Evolutionary conservation across 2,797 vertebrate species (phyloP).

Genomic region (Dallia pectoralis): DNA sequence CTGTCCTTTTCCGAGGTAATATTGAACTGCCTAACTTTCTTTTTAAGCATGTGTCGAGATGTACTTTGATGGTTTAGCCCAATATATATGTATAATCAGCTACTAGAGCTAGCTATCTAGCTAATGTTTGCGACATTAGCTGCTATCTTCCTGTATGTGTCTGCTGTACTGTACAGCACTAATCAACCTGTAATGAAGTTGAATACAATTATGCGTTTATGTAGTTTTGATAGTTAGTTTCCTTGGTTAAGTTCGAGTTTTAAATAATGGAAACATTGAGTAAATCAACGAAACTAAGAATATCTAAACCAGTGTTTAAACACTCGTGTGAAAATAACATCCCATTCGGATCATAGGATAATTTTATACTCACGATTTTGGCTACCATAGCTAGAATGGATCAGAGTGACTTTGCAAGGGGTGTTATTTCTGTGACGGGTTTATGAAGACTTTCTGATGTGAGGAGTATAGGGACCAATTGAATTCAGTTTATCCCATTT

Average conservation of each 20-base stretch:
- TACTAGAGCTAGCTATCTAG: background rate
- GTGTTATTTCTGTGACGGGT: too few species aligned
- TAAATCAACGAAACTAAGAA: too few species aligned
- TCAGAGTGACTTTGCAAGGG: too few species aligned
- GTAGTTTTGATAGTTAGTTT: background rate
- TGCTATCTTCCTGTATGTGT: background rate
- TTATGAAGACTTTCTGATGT: too few species aligned
- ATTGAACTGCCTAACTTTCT: background rate
- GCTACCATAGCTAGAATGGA: too few species aligned
- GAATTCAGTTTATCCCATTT: too few species aligned
- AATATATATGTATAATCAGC: background rate
- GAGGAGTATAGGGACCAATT: too few species aligned
- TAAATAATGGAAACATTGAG: too few species aligned
- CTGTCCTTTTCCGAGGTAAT: background rate
- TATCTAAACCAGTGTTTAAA: too few species aligned
- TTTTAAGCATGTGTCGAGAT: background rate
- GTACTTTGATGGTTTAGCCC: background rate
- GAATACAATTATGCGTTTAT: background rate
- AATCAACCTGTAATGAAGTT: background rate
- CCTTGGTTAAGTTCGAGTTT: background rate
- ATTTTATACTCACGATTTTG: too few species aligned
- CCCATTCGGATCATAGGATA: too few species aligned
- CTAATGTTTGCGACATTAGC: background rate
- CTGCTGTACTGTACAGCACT: background rate
- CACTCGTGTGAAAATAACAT: too few species aligned